Conservation (phyloP, 1,140 invertebrate genomes). For the Vanessa tameamea region DNA sequence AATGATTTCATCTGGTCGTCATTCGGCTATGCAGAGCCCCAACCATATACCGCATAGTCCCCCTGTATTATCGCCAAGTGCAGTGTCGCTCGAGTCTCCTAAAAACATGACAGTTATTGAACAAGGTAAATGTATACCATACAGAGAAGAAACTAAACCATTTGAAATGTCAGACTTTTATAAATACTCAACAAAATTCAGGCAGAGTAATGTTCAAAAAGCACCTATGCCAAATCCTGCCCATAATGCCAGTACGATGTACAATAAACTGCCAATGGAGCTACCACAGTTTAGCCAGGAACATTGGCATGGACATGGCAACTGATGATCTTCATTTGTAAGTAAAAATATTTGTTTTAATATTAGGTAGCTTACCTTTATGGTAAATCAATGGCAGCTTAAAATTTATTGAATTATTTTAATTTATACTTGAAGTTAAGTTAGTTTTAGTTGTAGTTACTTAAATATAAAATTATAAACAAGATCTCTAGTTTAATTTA, state of each 20-base stretch:
- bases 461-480: slow-evolving; percentile 33
- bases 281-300: slow-evolving; percentile 66
- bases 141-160: slow-evolving; percentile 95
- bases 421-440: slow-evolving; percentile 15
- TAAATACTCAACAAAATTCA: slow-evolving; percentile 96
- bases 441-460: slow-evolving; percentile 39
- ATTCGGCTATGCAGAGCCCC: slow-evolving; percentile 71
- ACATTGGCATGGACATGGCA: slow-evolving; percentile 56
- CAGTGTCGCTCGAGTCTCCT: slow-evolving; percentile 86
- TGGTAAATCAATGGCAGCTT: slow-evolving; percentile 1
- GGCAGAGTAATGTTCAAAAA: slow-evolving; percentile 81
- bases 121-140: slow-evolving; percentile 93
- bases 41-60: slow-evolving; percentile 65
- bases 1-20: slow-evolving; percentile 69
- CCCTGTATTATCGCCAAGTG: slow-evolving; percentile 66
- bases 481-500: slow-evolving; percentile 40
- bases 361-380: background rate
- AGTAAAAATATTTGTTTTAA: background rate
- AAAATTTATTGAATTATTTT: slow-evolving; percentile 9
- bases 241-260: slow-evolving; percentile 48
- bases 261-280: slow-evolving; percentile 69
- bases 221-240: slow-evolving; percentile 44
- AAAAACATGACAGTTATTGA: slow-evolving; percentile 92
- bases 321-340: slow-evolving; percentile 24
- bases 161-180: slow-evolving; percentile 99